Evolutionary conservation across 2,888 invertebrate species (phyloP).

Genomic region (Eristalinus aeneus): DNA sequence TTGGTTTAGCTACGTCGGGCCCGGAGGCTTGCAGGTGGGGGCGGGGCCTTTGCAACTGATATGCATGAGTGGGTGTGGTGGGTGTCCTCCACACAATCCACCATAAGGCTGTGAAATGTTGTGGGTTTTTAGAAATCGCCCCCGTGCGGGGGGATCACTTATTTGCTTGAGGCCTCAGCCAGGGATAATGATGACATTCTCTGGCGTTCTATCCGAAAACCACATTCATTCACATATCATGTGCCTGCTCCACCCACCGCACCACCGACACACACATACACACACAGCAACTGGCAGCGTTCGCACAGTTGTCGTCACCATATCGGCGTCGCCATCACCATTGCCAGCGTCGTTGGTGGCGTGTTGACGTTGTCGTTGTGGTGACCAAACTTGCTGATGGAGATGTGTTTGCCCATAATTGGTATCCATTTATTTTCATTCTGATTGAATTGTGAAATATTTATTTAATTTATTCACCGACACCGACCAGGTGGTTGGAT

Average conservation of each 20-base stretch:
- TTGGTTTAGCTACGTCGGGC: constrained; percentile 32
- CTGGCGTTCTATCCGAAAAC: constrained; percentile 20
- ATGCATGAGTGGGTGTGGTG: background rate
- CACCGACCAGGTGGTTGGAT: constrained; percentile 52
- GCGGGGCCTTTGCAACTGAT: background rate
- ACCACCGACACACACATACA: background rate
- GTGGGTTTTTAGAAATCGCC: constrained; percentile 16
- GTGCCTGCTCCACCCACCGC: background rate
- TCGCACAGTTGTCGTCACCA: background rate
- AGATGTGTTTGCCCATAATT: constrained; percentile 51
- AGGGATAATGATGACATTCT: constrained; percentile 52
- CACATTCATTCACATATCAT: background rate
- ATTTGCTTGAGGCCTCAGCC: constrained; percentile 10
- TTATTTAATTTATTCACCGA: constrained; percentile 66
- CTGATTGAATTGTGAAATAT: constrained; percentile 66
- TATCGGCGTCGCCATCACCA: background rate
- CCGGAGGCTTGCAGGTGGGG: constrained; percentile 11
- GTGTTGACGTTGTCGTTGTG: background rate
- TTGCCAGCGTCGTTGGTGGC: background rate
- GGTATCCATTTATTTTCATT: constrained; percentile 64
- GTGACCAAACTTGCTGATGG: background rate
- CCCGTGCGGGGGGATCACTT: background rate
- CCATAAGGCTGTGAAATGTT: constrained; percentile 43
- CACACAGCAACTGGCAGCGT: background rate
- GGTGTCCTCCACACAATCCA: constrained; percentile 23